These are phyloP conservation scores for Alouatta palliata DNA, from an alignment of 2,113 vertebrate species.

Conservation along the genomic window DNA sequence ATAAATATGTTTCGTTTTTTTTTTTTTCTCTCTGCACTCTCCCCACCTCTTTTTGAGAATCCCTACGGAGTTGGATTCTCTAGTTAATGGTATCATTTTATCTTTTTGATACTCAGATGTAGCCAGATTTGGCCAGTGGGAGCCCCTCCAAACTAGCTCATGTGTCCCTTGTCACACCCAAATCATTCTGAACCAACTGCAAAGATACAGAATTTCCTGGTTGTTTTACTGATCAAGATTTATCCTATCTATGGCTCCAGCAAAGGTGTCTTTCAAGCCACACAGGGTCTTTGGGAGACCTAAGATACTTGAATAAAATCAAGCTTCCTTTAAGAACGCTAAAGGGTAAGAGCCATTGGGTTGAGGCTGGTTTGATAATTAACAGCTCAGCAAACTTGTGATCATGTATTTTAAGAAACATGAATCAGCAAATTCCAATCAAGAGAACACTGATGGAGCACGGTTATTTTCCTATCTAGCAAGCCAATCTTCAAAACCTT, in stretches of 20 bases:
- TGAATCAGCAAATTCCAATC: constrained; percentile 12
- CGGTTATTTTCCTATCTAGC: background rate
- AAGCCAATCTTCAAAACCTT: background rate
- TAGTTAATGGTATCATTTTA: background rate
- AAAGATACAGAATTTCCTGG: background rate
- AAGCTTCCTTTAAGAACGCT: background rate
- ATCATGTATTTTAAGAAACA: background rate
- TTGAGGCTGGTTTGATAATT: background rate
- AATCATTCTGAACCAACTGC: background rate
- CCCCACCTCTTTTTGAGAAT: background rate
- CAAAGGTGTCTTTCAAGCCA: background rate
- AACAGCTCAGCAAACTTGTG: background rate
- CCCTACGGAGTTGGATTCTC: background rate
- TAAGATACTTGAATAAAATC: background rate
- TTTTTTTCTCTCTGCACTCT: background rate
- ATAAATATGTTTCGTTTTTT: background rate
- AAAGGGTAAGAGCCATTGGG: background rate
- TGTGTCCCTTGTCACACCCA: background rate
- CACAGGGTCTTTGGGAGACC: background rate
- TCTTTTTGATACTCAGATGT: constrained; percentile 8
- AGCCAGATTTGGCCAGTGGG: background rate
- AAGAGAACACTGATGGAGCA: background rate
- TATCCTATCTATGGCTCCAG: background rate
- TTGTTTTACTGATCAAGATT: background rate
- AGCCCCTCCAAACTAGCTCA: background rate